A percentile compares a stretch with the other conserved stretches of the same genome.
Evolutionary conservation across 2,113 vertebrate species (phyloP).

Genomic region (Jacana jacana): DNA sequence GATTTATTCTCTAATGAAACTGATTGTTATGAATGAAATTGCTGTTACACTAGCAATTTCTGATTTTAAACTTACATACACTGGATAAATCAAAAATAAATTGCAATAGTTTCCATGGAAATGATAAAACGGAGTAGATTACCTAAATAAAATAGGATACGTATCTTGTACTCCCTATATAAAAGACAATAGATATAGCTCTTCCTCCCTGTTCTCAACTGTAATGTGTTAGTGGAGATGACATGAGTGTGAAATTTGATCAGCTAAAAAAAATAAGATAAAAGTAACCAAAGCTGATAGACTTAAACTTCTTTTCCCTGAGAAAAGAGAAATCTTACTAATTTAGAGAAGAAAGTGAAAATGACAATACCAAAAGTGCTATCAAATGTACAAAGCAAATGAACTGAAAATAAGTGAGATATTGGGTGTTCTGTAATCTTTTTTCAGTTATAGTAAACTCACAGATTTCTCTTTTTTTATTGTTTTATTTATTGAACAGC

Average conservation of each 20-base stretch:
- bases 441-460: background rate
- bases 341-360: background rate
- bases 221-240: background rate
- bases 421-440: background rate
- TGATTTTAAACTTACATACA: background rate
- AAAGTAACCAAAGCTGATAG: background rate
- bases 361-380: background rate
- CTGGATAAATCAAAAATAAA: background rate
- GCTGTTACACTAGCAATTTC: background rate
- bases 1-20: background rate
- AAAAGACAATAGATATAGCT: background rate
- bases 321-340: background rate
- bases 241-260: background rate
- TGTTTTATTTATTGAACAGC: background rate
- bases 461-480: background rate
- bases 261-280: background rate
- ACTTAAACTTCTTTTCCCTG: background rate
- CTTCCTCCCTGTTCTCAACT: background rate
- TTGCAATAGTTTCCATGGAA: background rate
- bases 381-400: background rate
- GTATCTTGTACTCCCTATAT: background rate
- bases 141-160: background rate
- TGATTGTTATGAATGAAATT: background rate
- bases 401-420: background rate
- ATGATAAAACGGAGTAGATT: background rate